Percentiles rank a stretch among this genome's conserved stretches.
Evolutionary conservation across 2,888 invertebrate genomes (phyloP).

Genomic region (Troides oblongomaculatus): DNA sequence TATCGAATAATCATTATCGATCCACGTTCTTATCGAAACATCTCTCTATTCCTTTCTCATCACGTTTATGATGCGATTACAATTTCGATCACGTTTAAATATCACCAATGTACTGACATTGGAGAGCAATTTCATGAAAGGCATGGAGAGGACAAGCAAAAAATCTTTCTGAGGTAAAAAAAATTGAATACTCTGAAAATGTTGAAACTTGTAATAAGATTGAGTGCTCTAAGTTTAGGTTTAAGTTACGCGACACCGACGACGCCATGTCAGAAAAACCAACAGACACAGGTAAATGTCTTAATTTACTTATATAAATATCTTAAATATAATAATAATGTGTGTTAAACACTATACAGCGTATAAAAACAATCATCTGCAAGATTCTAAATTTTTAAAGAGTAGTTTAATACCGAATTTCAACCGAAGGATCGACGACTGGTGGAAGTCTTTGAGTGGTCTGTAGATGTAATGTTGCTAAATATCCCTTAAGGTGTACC

Average conservation of each 20-base stretch:
- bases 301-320: background rate
- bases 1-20: constrained; percentile 20
- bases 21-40: constrained; percentile 18
- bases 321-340: too few species aligned
- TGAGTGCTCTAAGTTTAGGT: constrained; percentile 49
- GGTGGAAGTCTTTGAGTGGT: too few species aligned
- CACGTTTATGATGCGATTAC: constrained; percentile 36
- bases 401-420: too few species aligned
- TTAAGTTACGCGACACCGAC: constrained; percentile 46
- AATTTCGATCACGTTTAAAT: constrained; percentile 34
- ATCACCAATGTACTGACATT: constrained; percentile 24
- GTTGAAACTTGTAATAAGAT: constrained; percentile 45
- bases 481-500: too few species aligned
- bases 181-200: constrained; percentile 40
- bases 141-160: constrained; percentile 15
- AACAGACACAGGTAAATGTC: constrained; percentile 59
- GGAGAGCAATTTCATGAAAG: constrained; percentile 29
- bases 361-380: too few species aligned
- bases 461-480: too few species aligned
- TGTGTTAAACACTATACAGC: too few species aligned
- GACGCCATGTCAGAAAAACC: constrained; percentile 44
- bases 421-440: too few species aligned
- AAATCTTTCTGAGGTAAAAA: background rate
- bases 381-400: too few species aligned
- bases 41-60: constrained; percentile 25